These are phyloP conservation scores for Naja naja DNA, from an alignment of 2,113 vertebrate genomes.

Conservation along the genomic window DNA sequence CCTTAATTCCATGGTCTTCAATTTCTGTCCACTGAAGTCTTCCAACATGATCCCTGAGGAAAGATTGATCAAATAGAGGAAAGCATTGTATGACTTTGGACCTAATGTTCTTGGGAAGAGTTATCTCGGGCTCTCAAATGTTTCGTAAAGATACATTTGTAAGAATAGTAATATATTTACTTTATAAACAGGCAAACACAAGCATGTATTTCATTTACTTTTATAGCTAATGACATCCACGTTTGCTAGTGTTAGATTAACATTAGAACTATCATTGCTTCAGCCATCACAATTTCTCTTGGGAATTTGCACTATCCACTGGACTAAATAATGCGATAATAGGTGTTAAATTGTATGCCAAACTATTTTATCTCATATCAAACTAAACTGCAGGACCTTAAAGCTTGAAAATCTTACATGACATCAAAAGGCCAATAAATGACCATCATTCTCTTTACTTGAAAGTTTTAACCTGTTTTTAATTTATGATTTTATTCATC, in stretches of 20 bases:
- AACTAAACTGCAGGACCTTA: not conserved
- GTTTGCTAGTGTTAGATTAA: not conserved
- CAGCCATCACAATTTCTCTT: not conserved
- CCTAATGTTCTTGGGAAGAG: not conserved
- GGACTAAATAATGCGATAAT: not conserved
- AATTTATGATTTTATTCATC: not conserved
- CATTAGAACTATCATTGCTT: not conserved
- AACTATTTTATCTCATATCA: not conserved
- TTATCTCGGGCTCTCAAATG: not conserved
- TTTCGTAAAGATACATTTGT: not conserved
- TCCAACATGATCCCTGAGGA: not conserved
- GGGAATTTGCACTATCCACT: not conserved
- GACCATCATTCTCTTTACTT: not conserved
- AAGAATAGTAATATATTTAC: not conserved
- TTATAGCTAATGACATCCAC: not conserved
- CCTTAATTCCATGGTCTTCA: not conserved
- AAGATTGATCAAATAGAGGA: slow-evolving; percentile 9
- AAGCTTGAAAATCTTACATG: not conserved
- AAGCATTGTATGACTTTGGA: not conserved
- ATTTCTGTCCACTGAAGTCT: not conserved
- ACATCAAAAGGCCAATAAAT: not conserved
- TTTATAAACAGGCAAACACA: not conserved
- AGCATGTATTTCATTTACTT: not conserved
- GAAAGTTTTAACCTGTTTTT: not conserved
- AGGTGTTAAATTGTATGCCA: not conserved